Evolutionary conservation across 2,888 invertebrate species (phyloP).

Genomic region (Lymantria monacha): DNA sequence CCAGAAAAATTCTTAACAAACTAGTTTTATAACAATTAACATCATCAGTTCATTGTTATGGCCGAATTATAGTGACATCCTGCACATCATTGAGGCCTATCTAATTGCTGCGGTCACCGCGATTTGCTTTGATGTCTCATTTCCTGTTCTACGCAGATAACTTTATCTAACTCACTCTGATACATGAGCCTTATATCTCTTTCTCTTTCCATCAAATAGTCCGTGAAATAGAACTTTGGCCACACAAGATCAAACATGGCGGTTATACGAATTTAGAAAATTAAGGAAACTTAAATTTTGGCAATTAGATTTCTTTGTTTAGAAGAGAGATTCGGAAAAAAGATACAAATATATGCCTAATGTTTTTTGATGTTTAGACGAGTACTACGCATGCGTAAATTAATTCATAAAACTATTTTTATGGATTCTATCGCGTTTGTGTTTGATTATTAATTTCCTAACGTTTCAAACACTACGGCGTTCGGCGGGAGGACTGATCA

Average conservation of each 20-base stretch:
- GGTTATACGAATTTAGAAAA: conserved; percentile 27
- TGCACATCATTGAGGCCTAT: conserved; percentile 22
- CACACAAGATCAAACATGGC: conserved; percentile 33
- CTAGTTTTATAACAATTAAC: conserved; percentile 15
- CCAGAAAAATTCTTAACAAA: no score
- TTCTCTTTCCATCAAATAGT: conserved; percentile 13
- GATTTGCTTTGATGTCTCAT: conserved; percentile 42
- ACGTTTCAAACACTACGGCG: no score
- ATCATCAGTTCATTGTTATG: conserved; percentile 28
- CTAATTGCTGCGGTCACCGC: conserved; percentile 47
- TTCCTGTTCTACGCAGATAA: conserved; percentile 41
- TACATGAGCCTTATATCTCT: not conserved
- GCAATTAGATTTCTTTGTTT: no score
- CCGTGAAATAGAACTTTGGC: conserved; percentile 28
- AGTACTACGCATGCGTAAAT: no score
- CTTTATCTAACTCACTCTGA: conserved; percentile 8
- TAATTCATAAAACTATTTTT: no score
- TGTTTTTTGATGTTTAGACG: no score
- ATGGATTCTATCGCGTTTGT: no score
- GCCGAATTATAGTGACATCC: conserved; percentile 19
- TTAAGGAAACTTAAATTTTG: not conserved
- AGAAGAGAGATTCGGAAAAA: no score
- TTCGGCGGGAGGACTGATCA: no score
- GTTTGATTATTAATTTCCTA: no score
- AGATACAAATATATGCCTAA: no score